A percentile compares a stretch with the other conserved stretches of the same genome.
Conservation (phyloP, 1,140 invertebrate genomes). For the Arion vulgaris region DNA sequence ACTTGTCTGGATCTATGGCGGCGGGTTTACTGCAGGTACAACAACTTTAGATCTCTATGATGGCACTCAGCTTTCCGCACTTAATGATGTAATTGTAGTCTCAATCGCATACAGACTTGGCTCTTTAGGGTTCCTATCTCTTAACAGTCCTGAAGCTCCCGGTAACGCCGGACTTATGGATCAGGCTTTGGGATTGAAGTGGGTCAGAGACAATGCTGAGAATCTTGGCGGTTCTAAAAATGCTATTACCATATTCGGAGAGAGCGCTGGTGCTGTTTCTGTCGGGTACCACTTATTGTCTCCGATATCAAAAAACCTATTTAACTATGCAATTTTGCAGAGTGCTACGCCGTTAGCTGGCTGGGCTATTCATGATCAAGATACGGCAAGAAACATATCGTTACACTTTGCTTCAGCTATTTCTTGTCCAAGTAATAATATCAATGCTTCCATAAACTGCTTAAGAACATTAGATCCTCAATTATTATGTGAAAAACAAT, state of each 20-base stretch:
- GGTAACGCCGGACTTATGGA: slow-evolving; percentile 73
- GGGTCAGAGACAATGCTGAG: slow-evolving; percentile 81
- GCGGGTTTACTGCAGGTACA: slow-evolving; percentile 91
- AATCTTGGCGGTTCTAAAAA: slow-evolving; percentile 82
- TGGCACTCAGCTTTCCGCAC: slow-evolving; percentile 86
- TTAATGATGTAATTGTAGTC: slow-evolving; percentile 81
- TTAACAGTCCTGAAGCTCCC: slow-evolving; percentile 75
- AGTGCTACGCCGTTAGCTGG: slow-evolving; percentile 80
- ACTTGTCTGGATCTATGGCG: slow-evolving; percentile 96
- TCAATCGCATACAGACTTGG: slow-evolving; percentile 81
- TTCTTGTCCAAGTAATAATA: slow-evolving; percentile 39
- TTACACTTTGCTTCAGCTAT: slow-evolving; percentile 38
- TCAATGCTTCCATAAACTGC: slow-evolving; percentile 82
- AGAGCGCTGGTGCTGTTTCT: slow-evolving; percentile 79
- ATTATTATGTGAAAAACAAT: slow-evolving; percentile 57
- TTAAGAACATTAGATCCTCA: slow-evolving; percentile 80
- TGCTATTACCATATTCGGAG: slow-evolving; percentile 81
- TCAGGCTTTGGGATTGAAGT: slow-evolving; percentile 81
- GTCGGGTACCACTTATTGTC: slow-evolving; percentile 92
- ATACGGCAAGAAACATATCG: slow-evolving; percentile 83
- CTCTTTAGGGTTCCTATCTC: slow-evolving; percentile 79
- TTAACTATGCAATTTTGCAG: slow-evolving; percentile 82
- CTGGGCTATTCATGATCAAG: slow-evolving; percentile 89
- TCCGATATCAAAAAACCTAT: slow-evolving; percentile 85
- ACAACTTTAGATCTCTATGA: slow-evolving; percentile 96